These are phyloP conservation scores for Crypturellus tataupa DNA, from an alignment of 2,797 vertebrate species.

Conservation along the genomic window DNA sequence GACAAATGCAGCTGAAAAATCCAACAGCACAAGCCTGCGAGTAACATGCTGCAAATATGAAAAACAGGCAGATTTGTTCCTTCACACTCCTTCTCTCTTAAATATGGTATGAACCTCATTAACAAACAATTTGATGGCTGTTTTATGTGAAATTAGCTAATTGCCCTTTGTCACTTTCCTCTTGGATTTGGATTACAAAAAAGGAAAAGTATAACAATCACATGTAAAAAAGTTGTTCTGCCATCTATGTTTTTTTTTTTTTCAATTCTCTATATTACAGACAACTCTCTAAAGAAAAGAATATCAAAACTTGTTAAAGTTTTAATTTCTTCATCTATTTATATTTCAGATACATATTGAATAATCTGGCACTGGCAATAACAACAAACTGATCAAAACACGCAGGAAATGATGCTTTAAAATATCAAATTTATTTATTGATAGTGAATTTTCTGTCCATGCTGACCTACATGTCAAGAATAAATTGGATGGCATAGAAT, in stretches of 20 bases:
- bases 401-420: neutral
- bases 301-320: conserved; percentile 31
- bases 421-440: conserved; percentile 40
- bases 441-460: conserved; percentile 32
- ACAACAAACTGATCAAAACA: neutral
- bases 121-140: neutral
- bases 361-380: conserved; percentile 2
- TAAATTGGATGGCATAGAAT: conserved; percentile 21
- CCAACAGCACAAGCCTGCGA: neutral
- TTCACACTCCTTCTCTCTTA: neutral
- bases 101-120: neutral
- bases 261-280: neutral
- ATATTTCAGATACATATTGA: conserved; percentile 18
- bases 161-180: conserved; percentile 29
- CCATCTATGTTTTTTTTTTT: conserved; percentile 42
- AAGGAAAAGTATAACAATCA: conserved; percentile 15
- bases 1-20: neutral
- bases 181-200: neutral
- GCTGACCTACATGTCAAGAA: neutral
- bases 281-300: neutral
- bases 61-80: neutral
- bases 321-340: conserved; percentile 18
- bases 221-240: neutral
- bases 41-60: neutral
- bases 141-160: conserved; percentile 30